A percentile compares a stretch with the other conserved stretches of the same genome.
These are phyloP conservation scores for Sebastes cheni DNA, from an alignment of 2,797 vertebrate genomes.

Conservation along the genomic window DNA sequence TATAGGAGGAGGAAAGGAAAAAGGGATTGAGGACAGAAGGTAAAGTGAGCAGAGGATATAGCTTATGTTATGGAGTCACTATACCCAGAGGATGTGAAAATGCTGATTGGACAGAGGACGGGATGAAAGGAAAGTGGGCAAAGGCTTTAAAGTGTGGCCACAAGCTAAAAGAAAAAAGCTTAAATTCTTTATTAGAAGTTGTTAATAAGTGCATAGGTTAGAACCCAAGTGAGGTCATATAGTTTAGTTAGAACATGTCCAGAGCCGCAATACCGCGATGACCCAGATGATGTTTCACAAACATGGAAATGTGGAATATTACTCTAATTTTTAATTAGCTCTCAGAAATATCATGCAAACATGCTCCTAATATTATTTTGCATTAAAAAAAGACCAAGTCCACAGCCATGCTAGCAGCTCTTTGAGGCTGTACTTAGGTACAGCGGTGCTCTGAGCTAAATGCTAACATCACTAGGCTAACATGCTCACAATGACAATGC, in stretches of 20 bases:
- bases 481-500: too few relatives aligned
- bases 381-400: too few relatives aligned
- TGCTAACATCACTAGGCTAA: too few relatives aligned
- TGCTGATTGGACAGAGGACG: constrained; percentile 71
- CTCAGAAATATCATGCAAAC: too few relatives aligned
- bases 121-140: constrained; percentile 1
- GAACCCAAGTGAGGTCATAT: not conserved
- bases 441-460: too few relatives aligned
- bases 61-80: constrained; percentile 77
- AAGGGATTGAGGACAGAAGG: constrained; percentile 17
- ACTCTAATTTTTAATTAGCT: too few relatives aligned
- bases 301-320: not conserved
- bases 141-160: constrained; percentile 10
- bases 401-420: too few relatives aligned
- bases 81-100: constrained; percentile 86
- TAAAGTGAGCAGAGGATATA: constrained; percentile 25
- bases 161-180: not conserved
- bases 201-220: not conserved
- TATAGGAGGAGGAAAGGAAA: constrained; percentile 9
- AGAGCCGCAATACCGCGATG: not conserved
- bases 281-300: not conserved
- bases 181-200: not conserved
- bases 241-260: too few relatives aligned
- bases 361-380: too few relatives aligned
- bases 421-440: too few relatives aligned